These are phyloP conservation scores for Caradrina clavipalpis DNA, from an alignment of 2,888 invertebrate species.

Conservation along the genomic window DNA sequence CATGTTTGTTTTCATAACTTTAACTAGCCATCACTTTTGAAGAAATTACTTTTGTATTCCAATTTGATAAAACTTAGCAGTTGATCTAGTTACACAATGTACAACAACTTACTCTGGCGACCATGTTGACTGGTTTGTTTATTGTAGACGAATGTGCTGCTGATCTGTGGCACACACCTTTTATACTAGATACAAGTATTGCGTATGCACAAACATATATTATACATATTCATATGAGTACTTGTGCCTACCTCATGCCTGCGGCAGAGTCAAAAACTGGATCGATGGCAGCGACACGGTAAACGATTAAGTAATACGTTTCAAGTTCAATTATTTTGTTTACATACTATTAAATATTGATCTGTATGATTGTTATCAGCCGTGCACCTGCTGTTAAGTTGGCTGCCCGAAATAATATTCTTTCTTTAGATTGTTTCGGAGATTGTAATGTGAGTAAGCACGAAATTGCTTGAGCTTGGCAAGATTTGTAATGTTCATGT, in stretches of 20 bases:
- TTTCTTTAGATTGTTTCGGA: background rate
- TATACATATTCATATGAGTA: constrained; percentile 47
- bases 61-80: constrained; percentile 17
- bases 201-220: constrained; percentile 60
- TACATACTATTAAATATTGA: constrained; percentile 22
- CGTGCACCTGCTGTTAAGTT: constrained; percentile 1
- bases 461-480: background rate
- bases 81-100: constrained; percentile 6
- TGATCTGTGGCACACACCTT: constrained; percentile 70
- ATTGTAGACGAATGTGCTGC: constrained; percentile 77
- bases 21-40: background rate
- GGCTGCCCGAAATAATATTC: background rate
- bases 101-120: constrained; percentile 82
- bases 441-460: background rate
- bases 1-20: background rate
- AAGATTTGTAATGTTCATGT: background rate
- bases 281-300: constrained; percentile 49
- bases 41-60: background rate
- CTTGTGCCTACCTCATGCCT: constrained; percentile 58
- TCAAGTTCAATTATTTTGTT: constrained; percentile 63
- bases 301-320: constrained; percentile 54
- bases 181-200: constrained; percentile 73
- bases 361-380: constrained; percentile 6
- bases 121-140: constrained; percentile 82
- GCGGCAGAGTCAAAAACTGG: constrained; percentile 66